Base-by-base conservation (phyloP, 2,888 invertebrate genomes). In the Conistra vaccinii region DNA sequence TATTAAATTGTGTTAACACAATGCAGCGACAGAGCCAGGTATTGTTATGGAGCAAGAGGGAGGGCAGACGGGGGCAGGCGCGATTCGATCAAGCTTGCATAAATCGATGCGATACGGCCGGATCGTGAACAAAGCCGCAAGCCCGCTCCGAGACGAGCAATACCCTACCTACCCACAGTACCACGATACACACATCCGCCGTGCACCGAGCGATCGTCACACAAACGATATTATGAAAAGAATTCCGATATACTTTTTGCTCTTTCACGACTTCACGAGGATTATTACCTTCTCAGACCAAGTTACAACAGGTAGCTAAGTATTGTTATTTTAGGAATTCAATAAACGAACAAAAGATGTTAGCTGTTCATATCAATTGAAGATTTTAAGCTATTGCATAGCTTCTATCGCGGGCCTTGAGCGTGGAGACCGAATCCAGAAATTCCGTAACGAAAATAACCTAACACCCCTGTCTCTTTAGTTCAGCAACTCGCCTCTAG, bases 31-130 rank as follows among this genome's bases (percentile, higher is more conserved):
- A 89, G 87, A 90, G 91, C 87, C 89, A 90, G 91, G 93, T 92
- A 93, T 92, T 92, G 92, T 92, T 92, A 91, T 90, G 88, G 91
- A 88, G 88, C 74, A 74, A 88, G 89, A 90, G 81, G 84, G 83
- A 85, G 88, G 88, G 87, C 76, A 87, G 87, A 81, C 85, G 88
- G 88, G 86, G 89, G 89, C 86, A 89, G 89, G 89, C 88, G 90
- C 90, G 94, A 94, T 94, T 95, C 94, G 94, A 95, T 95, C 94
- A 95, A 92, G 94, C 95, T 92, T 95, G 95, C 94, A 95, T 95
- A 95, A 95, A 96, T 96, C 95, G 95, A 96, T 95, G 93, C 94
- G 95, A 95, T 95, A 95, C 94, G 94, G 92, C 91, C 90, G 91
- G 92, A 93, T 94, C 92, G 92, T 88, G 94, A 94, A 96, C 95